Evolutionary conservation across 2,113 vertebrate species (phyloP).

Genomic region (Mus musculus): GRCm39 chr14:111403501-111404000

Average conservation of each 20-base stretch:
- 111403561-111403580: not conserved
- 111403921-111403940: not conserved
- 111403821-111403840: not conserved
- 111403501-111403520: not conserved
- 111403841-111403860: not conserved
- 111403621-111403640: not conserved
- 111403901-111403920: not conserved
- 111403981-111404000: not conserved
- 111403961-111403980: not conserved
- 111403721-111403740: accelerated
- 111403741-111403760: too few species aligned
- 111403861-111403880: not conserved
- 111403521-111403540: not conserved
- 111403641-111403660: not conserved
- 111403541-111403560: not conserved
- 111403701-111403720: not conserved
- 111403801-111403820: not conserved
- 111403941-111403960: not conserved
- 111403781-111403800: not conserved
- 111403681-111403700: accelerated
- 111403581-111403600: not conserved
- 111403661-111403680: not conserved
- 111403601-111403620: not conserved
- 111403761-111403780: not conserved
- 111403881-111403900: not conserved